These are phyloP conservation scores for Linyphia triangularis DNA, from an alignment of 2,888 invertebrate species.

Conservation along the genomic window DNA sequence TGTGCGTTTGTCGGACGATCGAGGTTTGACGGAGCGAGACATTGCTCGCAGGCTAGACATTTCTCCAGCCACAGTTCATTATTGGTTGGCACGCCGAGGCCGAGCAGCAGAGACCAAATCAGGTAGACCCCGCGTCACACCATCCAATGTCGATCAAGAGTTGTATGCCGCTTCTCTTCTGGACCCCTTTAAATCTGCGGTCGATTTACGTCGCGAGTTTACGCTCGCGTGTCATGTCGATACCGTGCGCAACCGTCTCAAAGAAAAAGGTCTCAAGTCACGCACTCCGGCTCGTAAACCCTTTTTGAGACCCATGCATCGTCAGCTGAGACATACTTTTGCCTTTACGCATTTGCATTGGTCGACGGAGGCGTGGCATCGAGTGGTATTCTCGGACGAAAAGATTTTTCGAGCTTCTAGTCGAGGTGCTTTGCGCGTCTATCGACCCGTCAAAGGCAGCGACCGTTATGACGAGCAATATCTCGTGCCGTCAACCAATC, in stretches of 20 bases:
- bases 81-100: conserved; percentile 4
- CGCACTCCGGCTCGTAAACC: conserved; percentile 22
- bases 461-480: conserved; percentile 34
- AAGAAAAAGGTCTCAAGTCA: conserved; percentile 4
- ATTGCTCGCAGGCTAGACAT: not conserved
- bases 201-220: not conserved
- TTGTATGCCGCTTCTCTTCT: not conserved
- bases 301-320: not conserved
- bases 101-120: not conserved
- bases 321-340: not conserved
- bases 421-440: conserved; percentile 13
- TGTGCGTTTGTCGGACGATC: not conserved
- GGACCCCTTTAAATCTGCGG: conserved; percentile 26
- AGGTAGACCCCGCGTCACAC: conserved; percentile 12
- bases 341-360: not conserved
- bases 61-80: conserved; percentile 15
- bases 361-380: not conserved
- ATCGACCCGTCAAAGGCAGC: not conserved
- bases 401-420: conserved; percentile 21
- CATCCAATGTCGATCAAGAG: not conserved
- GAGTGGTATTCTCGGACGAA: conserved; percentile 45
- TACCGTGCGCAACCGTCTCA: conserved; percentile 17
- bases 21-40: conserved; percentile 3
- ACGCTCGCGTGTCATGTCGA: not conserved
- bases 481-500: not conserved